phyloP scores from a whole-genome alignment of 2,113 vertebrate species.

The Clarias batrachus region DNA sequence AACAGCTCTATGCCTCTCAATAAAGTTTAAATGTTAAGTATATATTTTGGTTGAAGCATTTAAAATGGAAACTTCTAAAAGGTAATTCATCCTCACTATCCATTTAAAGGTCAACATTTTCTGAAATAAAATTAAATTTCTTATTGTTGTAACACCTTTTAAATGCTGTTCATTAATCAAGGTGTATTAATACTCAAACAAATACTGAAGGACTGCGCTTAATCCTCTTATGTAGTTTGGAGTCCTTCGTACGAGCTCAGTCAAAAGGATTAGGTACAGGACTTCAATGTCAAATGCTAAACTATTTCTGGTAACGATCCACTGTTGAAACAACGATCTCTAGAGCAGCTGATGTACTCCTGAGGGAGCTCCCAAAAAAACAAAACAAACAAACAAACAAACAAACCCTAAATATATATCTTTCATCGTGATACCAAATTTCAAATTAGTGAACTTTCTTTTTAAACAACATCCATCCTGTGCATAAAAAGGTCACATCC shows the following conservation, averaged over 20 bases:
- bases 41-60: background rate
- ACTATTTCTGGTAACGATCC: slow-evolving; percentile 37
- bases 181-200: background rate
- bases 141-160: background rate
- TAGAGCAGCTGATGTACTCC: slow-evolving; percentile 24
- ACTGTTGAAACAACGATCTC: slow-evolving; percentile 42
- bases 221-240: slow-evolving; percentile 19
- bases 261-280: slow-evolving; percentile 38
- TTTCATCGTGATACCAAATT: background rate
- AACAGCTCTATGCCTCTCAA: background rate
- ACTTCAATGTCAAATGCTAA: slow-evolving; percentile 46
- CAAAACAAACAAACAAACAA: background rate
- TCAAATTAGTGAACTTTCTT: background rate
- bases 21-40: background rate
- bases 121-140: background rate
- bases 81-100: background rate
- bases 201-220: background rate
- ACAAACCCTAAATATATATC: background rate
- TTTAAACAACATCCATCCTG: background rate
- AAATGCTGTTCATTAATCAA: background rate
- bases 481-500: slow-evolving; percentile 39
- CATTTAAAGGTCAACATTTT: background rate
- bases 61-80: background rate
- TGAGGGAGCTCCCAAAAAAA: slow-evolving; percentile 13
- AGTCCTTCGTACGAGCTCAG: slow-evolving; percentile 42